Conservation (phyloP, 2,113 vertebrate genomes). For the Struthidea cinerea region DNA sequence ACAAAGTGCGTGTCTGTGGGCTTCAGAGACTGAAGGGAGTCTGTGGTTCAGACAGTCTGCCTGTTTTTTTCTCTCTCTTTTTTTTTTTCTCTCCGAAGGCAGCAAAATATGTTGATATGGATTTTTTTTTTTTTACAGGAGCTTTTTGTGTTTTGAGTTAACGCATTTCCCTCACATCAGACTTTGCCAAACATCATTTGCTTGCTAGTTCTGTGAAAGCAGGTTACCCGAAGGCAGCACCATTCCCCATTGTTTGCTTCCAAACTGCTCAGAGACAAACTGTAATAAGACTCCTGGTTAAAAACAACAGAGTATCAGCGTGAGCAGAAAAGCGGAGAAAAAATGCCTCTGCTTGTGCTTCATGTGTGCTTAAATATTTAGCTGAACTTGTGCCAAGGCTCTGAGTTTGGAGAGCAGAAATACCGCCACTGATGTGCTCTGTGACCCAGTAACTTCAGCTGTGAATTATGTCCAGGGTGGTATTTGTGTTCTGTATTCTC, state of each 20-base stretch:
- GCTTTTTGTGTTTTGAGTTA: conserved; percentile 43
- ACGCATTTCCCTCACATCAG: neutral
- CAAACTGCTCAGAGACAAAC: neutral
- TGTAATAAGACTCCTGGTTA: neutral
- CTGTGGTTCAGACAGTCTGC: conserved; percentile 68
- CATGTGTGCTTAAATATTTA: neutral
- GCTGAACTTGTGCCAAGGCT: neutral
- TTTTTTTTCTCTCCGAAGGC: neutral
- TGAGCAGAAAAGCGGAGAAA: neutral
- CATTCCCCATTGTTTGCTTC: neutral
- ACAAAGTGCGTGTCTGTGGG: conserved; percentile 43
- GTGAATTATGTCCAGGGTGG: neutral
- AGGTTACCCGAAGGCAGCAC: conserved; percentile 14
- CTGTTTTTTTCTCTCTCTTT: neutral
- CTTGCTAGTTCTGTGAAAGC: neutral
- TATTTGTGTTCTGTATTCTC: neutral
- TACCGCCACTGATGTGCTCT: neutral
- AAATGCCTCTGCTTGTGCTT: neutral
- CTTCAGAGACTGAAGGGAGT: conserved; percentile 65
- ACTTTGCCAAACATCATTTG: conserved; percentile 25
- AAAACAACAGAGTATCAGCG: neutral
- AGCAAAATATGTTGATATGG: conserved; percentile 57
- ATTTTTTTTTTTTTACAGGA: conserved; percentile 12
- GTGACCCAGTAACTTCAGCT: neutral
- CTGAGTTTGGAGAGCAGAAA: neutral